phyloP scores from a whole-genome alignment of 1,140 invertebrate genomes.

The Tetramorium simillimum region DNA sequence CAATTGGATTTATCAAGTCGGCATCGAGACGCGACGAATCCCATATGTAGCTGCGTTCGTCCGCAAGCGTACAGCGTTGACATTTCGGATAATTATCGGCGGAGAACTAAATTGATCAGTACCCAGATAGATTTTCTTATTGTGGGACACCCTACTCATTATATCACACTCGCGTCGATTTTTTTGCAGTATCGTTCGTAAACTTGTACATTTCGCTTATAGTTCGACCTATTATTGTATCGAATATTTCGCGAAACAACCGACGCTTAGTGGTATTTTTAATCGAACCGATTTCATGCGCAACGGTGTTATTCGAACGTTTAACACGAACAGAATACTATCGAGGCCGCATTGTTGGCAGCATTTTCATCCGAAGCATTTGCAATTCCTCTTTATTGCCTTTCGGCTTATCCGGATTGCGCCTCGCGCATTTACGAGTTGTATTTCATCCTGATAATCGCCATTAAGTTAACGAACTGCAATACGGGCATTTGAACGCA shows the following conservation, averaged over 20 bases:
- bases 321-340: constrained; percentile 70
- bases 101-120: constrained; percentile 26
- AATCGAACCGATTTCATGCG: constrained; percentile 71
- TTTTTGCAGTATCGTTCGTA: background rate
- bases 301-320: constrained; percentile 73
- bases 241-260: constrained; percentile 59
- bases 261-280: constrained; percentile 61
- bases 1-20: constrained; percentile 76
- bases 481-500: constrained; percentile 72
- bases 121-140: background rate
- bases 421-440: constrained; percentile 69
- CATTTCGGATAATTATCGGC: constrained; percentile 17
- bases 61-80: background rate
- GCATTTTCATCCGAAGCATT: constrained; percentile 74
- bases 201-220: background rate
- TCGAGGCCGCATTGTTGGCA: constrained; percentile 68
- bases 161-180: background rate
- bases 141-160: background rate
- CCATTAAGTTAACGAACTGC: constrained; percentile 76
- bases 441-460: constrained; percentile 75
- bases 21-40: constrained; percentile 59
- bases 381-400: constrained; percentile 76
- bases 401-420: constrained; percentile 76
- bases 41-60: background rate
- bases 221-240: constrained; percentile 20